Evolutionary conservation across 2,113 vertebrate species (phyloP).

Genomic region (Shinisaurus crocodilurus): DNA sequence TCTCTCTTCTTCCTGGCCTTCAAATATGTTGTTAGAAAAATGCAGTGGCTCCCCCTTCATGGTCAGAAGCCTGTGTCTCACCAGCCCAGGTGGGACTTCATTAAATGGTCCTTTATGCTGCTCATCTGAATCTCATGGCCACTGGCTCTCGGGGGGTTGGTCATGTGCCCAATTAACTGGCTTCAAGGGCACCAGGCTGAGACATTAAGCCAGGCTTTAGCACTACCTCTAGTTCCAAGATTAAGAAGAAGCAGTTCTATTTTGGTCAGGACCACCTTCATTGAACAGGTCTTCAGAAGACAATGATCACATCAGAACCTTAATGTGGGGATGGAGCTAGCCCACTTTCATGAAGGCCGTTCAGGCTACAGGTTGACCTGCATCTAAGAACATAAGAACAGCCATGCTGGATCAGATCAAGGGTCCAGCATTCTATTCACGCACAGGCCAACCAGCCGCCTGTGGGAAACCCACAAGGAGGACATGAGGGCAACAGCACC

Average conservation of each 20-base stretch:
- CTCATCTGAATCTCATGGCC: neutral
- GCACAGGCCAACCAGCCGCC: too few relatives aligned
- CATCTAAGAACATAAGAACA: neutral
- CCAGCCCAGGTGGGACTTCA: neutral
- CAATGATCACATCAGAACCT: neutral
- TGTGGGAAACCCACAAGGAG: too few relatives aligned
- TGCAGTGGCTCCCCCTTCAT: neutral
- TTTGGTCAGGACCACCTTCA: neutral
- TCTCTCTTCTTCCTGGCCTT: neutral
- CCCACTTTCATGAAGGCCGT: neutral
- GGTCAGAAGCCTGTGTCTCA: too few relatives aligned
- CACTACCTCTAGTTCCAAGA: too few relatives aligned
- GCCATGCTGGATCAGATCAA: too few relatives aligned
- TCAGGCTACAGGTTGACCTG: neutral
- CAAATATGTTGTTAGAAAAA: neutral
- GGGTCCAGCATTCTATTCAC: too few relatives aligned
- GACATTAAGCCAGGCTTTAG: too few relatives aligned
- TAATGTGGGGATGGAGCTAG: too few relatives aligned
- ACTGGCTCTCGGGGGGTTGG: neutral
- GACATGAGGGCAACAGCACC: too few relatives aligned
- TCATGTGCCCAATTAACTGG: neutral
- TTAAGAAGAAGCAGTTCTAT: neutral
- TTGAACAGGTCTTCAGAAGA: neutral
- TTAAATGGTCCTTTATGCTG: neutral
- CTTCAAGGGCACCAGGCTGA: neutral